A percentile compares a stretch with the other conserved stretches of the same genome.
Conservation (phyloP, 2,113 vertebrate genomes). For the Spea multiplicata region DNA sequence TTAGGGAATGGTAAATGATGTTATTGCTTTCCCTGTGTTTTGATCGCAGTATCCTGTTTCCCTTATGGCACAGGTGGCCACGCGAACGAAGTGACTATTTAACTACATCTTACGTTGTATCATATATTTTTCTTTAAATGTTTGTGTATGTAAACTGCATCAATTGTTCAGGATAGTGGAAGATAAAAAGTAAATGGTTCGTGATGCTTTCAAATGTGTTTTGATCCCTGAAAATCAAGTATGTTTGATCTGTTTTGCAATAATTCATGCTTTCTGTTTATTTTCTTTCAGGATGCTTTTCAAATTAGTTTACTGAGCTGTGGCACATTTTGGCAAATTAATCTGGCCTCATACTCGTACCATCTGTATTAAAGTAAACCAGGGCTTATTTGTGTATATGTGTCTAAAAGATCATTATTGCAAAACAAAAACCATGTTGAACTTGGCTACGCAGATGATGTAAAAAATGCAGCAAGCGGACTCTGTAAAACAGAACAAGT, state of each 20-base stretch:
- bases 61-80: conserved; percentile 52
- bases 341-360: conserved; percentile 63
- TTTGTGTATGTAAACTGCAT: conserved; percentile 39
- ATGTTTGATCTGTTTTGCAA: conserved; percentile 51
- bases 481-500: conserved; percentile 12
- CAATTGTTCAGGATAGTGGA: conserved; percentile 40
- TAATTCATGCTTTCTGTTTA: conserved; percentile 55
- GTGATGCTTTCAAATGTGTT: conserved; percentile 12
- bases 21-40: conserved; percentile 52
- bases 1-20: not conserved
- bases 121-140: conserved; percentile 50
- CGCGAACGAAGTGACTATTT: conserved; percentile 40
- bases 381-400: conserved; percentile 54
- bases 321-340: conserved; percentile 59
- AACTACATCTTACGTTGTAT: not conserved
- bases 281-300: conserved; percentile 63
- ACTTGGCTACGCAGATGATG: conserved; percentile 37
- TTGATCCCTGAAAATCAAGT: conserved; percentile 53
- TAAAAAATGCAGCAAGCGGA: conserved; percentile 21
- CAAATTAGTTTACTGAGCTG: conserved; percentile 59
- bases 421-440: conserved; percentile 55
- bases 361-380: conserved; percentile 68
- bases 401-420: conserved; percentile 57
- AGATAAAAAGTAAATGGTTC: conserved; percentile 32
- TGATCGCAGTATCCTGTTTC: conserved; percentile 54